phyloP scores from a whole-genome alignment of 2,888 invertebrate genomes.

The Choristoneura rosaceana region DNA sequence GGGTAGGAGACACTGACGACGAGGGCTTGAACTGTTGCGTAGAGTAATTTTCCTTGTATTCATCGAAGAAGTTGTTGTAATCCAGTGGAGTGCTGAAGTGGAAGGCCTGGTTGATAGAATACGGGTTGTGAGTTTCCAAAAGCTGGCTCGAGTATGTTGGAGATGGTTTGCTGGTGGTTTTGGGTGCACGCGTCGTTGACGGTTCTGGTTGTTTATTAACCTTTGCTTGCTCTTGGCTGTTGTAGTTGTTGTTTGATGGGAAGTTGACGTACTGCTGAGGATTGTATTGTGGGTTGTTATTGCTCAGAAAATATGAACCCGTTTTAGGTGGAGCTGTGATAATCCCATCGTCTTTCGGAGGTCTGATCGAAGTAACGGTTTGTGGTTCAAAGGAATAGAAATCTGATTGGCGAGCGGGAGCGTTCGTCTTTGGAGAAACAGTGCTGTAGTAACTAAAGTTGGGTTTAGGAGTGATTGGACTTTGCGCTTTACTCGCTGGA shows the following conservation, averaged over 20 bases:
- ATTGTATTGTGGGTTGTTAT: slow-evolving; percentile 63
- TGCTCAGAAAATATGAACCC: slow-evolving; percentile 67
- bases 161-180: slow-evolving; percentile 66
- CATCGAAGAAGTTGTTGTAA: slow-evolving; percentile 75
- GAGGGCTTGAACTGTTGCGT: slow-evolving; percentile 56
- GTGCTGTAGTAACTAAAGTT: slow-evolving; percentile 76
- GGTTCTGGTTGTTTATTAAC: slow-evolving; percentile 49
- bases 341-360: slow-evolving; percentile 54
- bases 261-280: slow-evolving; percentile 59
- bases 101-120: slow-evolving; percentile 81
- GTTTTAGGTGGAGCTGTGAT: slow-evolving; percentile 58
- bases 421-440: slow-evolving; percentile 65
- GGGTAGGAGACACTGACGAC: slow-evolving; percentile 50
- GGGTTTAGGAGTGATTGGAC: slow-evolving; percentile 73
- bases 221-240: slow-evolving; percentile 52
- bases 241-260: slow-evolving; percentile 56
- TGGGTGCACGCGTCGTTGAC: slow-evolving; percentile 58
- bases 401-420: slow-evolving; percentile 63
- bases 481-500: slow-evolving; percentile 56
- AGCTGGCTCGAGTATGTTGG: slow-evolving; percentile 74
- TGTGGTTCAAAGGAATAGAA: slow-evolving; percentile 80
- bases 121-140: slow-evolving; percentile 80
- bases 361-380: slow-evolving; percentile 66
- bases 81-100: slow-evolving; percentile 80
- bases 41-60: slow-evolving; percentile 66